Evolutionary conservation across 2,888 invertebrate species (phyloP).

Genomic region (Helicoverpa assulta): DNA sequence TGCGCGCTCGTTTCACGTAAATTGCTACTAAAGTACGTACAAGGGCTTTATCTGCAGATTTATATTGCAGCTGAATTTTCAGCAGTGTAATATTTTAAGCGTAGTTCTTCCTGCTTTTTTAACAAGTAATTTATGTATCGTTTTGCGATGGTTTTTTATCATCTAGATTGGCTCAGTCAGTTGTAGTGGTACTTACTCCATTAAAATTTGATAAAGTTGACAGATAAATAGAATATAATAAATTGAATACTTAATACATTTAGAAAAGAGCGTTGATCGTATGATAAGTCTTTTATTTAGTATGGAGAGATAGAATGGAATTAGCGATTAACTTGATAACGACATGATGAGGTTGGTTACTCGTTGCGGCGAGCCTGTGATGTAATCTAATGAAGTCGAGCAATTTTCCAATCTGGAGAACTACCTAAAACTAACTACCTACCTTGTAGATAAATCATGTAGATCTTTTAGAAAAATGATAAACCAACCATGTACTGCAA

Average conservation of each 20-base stretch:
- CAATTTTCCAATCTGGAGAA: slow-evolving; percentile 44
- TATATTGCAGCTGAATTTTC: slow-evolving; percentile 2
- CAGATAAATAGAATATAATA: neutral
- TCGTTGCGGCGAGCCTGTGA: slow-evolving; percentile 12
- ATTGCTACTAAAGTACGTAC: neutral
- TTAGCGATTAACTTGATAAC: slow-evolving; percentile 35
- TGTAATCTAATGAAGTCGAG: slow-evolving; percentile 43
- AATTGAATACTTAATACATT: too few relatives aligned
- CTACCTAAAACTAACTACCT: too few relatives aligned
- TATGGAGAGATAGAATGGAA: slow-evolving; percentile 17
- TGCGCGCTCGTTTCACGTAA: slow-evolving; percentile 11
- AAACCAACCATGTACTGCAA: neutral
- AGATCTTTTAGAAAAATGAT: neutral
- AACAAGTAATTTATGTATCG: neutral
- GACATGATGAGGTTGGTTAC: slow-evolving; percentile 25
- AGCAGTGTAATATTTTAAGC: neutral
- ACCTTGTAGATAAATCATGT: neutral
- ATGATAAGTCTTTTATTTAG: slow-evolving; percentile 1
- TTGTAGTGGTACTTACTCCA: neutral
- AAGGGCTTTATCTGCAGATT: neutral
- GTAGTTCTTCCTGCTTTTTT: neutral
- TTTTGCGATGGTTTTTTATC: too few relatives aligned
- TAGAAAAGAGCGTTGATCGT: neutral
- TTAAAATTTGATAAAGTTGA: neutral
- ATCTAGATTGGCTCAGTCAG: too few relatives aligned